These are phyloP conservation scores for Tipula confusa DNA, from an alignment of 2,888 invertebrate genomes.

Conservation along the genomic window DNA sequence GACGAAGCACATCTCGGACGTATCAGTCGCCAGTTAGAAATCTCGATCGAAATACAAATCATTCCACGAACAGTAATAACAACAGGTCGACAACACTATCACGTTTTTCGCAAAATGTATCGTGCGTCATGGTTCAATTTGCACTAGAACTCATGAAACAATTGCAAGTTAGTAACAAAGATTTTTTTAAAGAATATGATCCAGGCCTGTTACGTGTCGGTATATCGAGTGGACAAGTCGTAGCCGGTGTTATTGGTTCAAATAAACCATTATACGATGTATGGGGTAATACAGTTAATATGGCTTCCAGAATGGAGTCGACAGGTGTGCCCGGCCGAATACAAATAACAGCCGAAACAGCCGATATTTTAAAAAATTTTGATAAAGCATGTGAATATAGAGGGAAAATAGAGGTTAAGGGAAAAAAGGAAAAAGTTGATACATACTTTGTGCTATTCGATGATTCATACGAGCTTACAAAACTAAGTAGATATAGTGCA, in stretches of 20 bases:
- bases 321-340: slow-evolving; percentile 76
- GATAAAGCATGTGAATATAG: slow-evolving; percentile 65
- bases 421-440: slow-evolving; percentile 57
- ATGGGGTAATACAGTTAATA: slow-evolving; percentile 95
- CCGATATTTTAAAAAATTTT: slow-evolving; percentile 61
- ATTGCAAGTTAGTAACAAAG: slow-evolving; percentile 57
- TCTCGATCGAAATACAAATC: background rate
- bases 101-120: slow-evolving; percentile 49
- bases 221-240: slow-evolving; percentile 84
- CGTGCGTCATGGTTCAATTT: slow-evolving; percentile 63
- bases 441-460: slow-evolving; percentile 70
- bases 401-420: slow-evolving; percentile 69
- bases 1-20: slow-evolving; percentile 40
- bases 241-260: slow-evolving; percentile 92
- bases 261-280: slow-evolving; percentile 93
- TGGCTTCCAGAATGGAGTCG: slow-evolving; percentile 95
- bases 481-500: background rate
- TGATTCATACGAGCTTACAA: slow-evolving; percentile 54
- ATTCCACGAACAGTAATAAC: slow-evolving; percentile 38
- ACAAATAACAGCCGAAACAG: slow-evolving; percentile 73
- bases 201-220: slow-evolving; percentile 52
- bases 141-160: slow-evolving; percentile 67
- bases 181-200: slow-evolving; percentile 55
- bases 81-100: slow-evolving; percentile 34
- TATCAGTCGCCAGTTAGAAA: background rate